Evolutionary conservation across 2,113 vertebrate species (phyloP), one percentile per base, ranked within the genome.

Genomic region (Osmerus eperlanus): DNA sequence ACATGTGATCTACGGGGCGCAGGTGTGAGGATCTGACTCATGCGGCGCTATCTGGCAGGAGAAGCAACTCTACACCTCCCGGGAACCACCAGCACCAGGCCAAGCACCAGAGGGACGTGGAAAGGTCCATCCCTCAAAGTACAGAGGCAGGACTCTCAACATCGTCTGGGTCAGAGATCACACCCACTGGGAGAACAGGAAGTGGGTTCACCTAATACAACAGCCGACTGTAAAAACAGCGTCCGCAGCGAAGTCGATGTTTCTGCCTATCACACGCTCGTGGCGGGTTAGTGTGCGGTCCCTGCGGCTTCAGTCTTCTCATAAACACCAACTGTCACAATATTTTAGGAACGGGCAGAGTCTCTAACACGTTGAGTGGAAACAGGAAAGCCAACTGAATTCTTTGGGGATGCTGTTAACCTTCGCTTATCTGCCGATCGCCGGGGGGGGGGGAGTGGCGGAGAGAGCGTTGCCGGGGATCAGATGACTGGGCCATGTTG

Each of bases 1-100:
- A 87, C 83, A 89, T 83, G 87, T 83, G 89, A 90, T 89, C 87
- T 68, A 56, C 75, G 4, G 55, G 72, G 36, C 29, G 77, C 87
- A 89, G 83, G 87, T 91, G 89, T 81, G 82, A 81, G 76, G 73
- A 81, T 52, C 74, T 79, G 73, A 68, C 69, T 71, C 21, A 11
- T 16, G 3, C 15, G 18, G 12, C 3, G 15, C 15, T 36, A 59
- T 18, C 36, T 51, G 32, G 29, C 54, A 23, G 13, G 14, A 62
- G 28, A 29, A 29, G 25, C 14, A 28, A 9, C 60, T 25, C 60
- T 62, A 28, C 28, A 53, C 8, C 32, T 15, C 67, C 28, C 68
- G 68, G 13, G 29, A 64, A 18, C 28, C 61, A 15, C 29, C 28
- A 16, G 16, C 28, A 1, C 32, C 28, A 29, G 4, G 3, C 47